Percentiles rank a stretch among this genome's conserved stretches.
Conservation (phyloP, 2,888 invertebrate genomes). For the Teleiodes luculella region DNA sequence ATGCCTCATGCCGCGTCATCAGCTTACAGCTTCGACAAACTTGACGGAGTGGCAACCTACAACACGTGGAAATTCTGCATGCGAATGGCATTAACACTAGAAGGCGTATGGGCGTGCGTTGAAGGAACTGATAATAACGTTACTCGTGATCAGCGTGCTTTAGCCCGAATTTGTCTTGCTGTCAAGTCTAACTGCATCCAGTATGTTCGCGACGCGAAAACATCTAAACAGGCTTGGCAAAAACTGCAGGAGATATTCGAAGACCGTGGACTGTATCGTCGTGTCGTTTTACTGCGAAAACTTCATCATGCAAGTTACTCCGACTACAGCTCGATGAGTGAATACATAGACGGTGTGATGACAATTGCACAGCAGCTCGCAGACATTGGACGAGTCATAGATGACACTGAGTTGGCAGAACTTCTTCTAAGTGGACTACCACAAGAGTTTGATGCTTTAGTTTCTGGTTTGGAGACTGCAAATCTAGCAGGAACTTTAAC, state of each 20-base stretch:
- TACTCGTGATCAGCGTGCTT: neutral
- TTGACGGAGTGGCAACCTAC: neutral
- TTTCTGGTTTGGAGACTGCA: neutral
- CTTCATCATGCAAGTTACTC: too few species aligned
- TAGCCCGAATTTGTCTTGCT: neutral
- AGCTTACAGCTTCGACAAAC: neutral
- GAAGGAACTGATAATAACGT: neutral
- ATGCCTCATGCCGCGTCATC: neutral
- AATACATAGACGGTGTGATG: neutral
- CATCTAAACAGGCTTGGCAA: neutral
- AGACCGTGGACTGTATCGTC: neutral
- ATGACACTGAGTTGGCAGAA: neutral
- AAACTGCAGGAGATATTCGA: neutral
- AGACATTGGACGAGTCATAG: neutral
- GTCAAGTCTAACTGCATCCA: neutral
- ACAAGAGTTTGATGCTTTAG: too few species aligned
- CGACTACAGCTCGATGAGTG: too few species aligned
- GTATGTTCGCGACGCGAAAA: neutral
- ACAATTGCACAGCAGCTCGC: neutral
- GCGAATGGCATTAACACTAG: neutral
- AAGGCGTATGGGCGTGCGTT: neutral
- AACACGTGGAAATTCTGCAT: too few species aligned
- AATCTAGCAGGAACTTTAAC: neutral
- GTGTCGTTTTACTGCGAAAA: neutral
- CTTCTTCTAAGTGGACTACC: neutral